Conservation (phyloP, 2,888 invertebrate genomes). For the Lepidochitona cinerea region DNA sequence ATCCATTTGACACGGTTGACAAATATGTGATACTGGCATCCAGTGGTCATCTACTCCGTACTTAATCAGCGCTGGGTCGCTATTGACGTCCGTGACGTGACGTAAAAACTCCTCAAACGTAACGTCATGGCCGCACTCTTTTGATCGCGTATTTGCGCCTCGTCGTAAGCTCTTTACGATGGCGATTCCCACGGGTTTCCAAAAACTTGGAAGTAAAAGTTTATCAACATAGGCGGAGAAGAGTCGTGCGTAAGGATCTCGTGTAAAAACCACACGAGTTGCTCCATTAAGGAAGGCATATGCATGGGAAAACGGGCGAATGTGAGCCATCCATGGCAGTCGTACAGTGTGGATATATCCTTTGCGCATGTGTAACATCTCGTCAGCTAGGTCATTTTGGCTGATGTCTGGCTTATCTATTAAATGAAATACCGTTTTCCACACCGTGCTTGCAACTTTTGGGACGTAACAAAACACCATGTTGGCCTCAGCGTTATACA, state of each 20-base stretch:
- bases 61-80: slow-evolving; percentile 4
- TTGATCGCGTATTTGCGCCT: slow-evolving; percentile 10
- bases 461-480: slow-evolving; percentile 36
- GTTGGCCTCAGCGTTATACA: background rate
- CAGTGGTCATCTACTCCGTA: slow-evolving; percentile 39
- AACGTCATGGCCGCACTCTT: slow-evolving; percentile 42
- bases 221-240: slow-evolving; percentile 52
- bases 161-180: slow-evolving; percentile 20
- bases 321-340: background rate
- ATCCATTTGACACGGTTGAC: slow-evolving; percentile 43
- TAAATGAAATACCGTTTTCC: slow-evolving; percentile 39
- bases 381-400: background rate
- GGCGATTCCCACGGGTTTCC: slow-evolving; percentile 31
- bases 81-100: slow-evolving; percentile 13
- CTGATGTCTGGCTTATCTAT: background rate
- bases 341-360: background rate
- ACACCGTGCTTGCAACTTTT: slow-evolving; percentile 49
- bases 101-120: slow-evolving; percentile 42
- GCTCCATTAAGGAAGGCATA: background rate
- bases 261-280: slow-evolving; percentile 25
- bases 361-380: background rate
- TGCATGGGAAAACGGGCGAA: background rate
- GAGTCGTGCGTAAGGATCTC: slow-evolving; percentile 46
- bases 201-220: slow-evolving; percentile 46
- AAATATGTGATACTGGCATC: slow-evolving; percentile 39